A percentile compares a stretch with the other conserved stretches of the same genome.
phyloP scores from a whole-genome alignment of 2,888 invertebrate genomes.

The Drosophila flavopinicola region DNA sequence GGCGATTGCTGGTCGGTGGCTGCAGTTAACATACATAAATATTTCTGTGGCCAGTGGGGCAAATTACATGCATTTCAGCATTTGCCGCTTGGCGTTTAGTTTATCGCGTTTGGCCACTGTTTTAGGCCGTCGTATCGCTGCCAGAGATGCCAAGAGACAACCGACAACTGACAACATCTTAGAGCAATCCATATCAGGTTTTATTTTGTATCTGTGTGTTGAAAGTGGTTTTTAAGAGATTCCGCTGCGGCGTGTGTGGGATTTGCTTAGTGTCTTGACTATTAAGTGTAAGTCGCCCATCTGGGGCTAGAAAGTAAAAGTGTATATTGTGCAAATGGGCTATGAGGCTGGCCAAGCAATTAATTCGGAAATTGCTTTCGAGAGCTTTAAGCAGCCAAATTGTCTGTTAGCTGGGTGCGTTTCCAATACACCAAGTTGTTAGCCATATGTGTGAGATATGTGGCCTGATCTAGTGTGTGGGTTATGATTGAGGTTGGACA shows the following conservation, averaged over 20 bases:
- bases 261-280: conserved; percentile 37
- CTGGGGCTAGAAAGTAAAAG: conserved; percentile 55
- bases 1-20: conserved; percentile 27
- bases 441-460: background rate
- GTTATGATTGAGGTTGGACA: conserved; percentile 16
- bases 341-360: conserved; percentile 55
- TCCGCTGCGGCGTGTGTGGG: conserved; percentile 57
- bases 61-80: conserved; percentile 63
- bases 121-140: conserved; percentile 39
- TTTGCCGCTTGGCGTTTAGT: conserved; percentile 59
- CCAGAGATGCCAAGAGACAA: conserved; percentile 48
- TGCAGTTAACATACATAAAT: no score
- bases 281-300: conserved; percentile 51
- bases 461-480: conserved; percentile 25
- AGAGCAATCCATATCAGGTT: conserved; percentile 64
- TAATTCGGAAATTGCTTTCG: conserved; percentile 59
- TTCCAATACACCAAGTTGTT: conserved; percentile 26
- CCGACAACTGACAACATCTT: conserved; percentile 50
- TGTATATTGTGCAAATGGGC: conserved; percentile 52
- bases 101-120: conserved; percentile 68
- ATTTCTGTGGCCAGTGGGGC: conserved; percentile 51
- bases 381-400: conserved; percentile 26
- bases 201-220: conserved; percentile 22
- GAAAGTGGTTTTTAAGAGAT: conserved; percentile 54
- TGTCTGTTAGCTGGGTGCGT: conserved; percentile 35